phyloP scores from a whole-genome alignment of 1,140 invertebrate genomes.

The Macrobrachium rosenbergii region DNA sequence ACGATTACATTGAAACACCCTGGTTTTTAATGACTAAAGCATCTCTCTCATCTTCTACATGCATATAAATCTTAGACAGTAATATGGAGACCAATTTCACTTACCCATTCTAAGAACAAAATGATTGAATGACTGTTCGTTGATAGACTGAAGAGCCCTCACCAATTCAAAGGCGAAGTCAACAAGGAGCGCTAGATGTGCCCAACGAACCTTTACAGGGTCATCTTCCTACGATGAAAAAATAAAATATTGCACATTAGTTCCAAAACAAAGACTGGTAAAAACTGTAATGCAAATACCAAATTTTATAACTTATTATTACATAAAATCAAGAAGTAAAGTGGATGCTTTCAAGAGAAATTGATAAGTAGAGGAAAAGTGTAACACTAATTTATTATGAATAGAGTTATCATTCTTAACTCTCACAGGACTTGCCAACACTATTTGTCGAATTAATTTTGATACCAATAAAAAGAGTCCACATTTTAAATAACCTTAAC shows the following conservation, averaged over 20 bases:
- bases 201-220: slow-evolving; percentile 80
- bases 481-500: slow-evolving; percentile 74
- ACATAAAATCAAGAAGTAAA: too few species aligned
- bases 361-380: too few species aligned
- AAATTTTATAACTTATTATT: too few species aligned
- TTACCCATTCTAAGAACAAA: slow-evolving; percentile 91
- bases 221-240: slow-evolving; percentile 48
- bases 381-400: too few species aligned
- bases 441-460: too few species aligned
- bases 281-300: neutral
- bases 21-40: too few species aligned
- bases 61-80: too few species aligned
- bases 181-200: slow-evolving; percentile 85
- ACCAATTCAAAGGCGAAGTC: slow-evolving; percentile 93
- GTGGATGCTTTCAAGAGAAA: too few species aligned
- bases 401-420: too few species aligned
- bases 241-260: slow-evolving; percentile 6
- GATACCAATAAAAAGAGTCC: neutral
- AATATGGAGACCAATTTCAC: slow-evolving; percentile 13
- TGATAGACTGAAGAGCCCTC: slow-evolving; percentile 88
- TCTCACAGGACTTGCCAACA: too few species aligned
- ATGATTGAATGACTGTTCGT: slow-evolving; percentile 96
- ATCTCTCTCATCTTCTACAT: too few species aligned
- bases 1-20: neutral
- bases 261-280: neutral